Evolutionary conservation across 2,113 vertebrate genomes (phyloP), one percentile per base, ranked within the genome.

Genomic region (Candoia aspera): DNA sequence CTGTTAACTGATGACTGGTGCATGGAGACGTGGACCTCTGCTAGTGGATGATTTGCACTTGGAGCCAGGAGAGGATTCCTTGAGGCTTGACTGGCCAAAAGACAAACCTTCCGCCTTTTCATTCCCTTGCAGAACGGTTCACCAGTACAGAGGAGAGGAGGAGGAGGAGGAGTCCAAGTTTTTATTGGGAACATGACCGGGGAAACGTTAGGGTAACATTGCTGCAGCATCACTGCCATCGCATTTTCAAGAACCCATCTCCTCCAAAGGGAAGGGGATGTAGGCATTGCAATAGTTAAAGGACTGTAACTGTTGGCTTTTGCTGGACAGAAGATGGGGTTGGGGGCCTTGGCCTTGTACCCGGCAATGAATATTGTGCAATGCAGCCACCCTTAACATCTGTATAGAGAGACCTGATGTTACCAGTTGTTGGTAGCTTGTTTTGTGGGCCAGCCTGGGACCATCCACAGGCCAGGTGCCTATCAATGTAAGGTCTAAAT

Each of bases 1-100:
- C 62, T 87, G 84, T 85, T 85, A 87, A 91, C 83, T 85, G 90
- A 84, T 62, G 83, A 55, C 84, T 68, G 58, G 64, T 49, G 59
- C 84, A 68, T 54, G 59, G 84, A 86, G 59, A 55, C 11, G 33
- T 91, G 60, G 84, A 86, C 4, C n/a, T 49, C 49, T 86, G 29
- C 83, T 64, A n/a, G 59, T 64, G 46, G 79, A 60, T 84, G 90
- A 49, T 60, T 86, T 73, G 84, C 29, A 3, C n/a, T 19, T 68
- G 79, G 57, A 86, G 12, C 23, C 84, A 37, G 84, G 42, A 86
- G 84, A 91, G 58, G 26, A 86, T 91, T 54, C 58, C 90, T 86
- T 83, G 53, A 24, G 64, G 64, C 59, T 64, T 90, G 73, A 55
- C 89, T 90, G 8, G n/a, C 26, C 90, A 60, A 90, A 57, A 84